Evolutionary conservation across 2,888 invertebrate genomes (phyloP).

Genomic region (Mechanitis messenoides): DNA sequence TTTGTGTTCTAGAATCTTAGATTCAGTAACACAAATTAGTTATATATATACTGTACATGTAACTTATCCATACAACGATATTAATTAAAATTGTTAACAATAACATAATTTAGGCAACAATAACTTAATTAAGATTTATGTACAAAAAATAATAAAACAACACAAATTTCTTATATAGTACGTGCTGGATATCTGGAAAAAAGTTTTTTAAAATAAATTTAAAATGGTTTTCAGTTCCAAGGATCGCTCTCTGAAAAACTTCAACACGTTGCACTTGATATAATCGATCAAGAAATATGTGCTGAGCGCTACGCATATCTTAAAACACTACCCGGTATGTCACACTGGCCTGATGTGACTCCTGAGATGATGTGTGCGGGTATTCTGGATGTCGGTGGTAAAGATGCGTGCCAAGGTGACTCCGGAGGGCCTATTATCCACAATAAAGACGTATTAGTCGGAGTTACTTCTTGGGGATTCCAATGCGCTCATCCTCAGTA

Average conservation of each 20-base stretch:
- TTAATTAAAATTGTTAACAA: too few species aligned
- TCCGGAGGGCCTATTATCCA: slow-evolving; percentile 49
- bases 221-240: slow-evolving; percentile 21
- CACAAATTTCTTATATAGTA: too few species aligned
- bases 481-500: slow-evolving; percentile 60
- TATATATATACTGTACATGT: too few species aligned
- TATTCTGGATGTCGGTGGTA: slow-evolving; percentile 42
- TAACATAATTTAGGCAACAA: too few species aligned
- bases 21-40: too few species aligned
- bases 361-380: slow-evolving; percentile 51
- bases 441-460: slow-evolving; percentile 41
- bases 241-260: slow-evolving; percentile 27
- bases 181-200: too few species aligned
- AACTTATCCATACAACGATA: too few species aligned
- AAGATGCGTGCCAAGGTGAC: slow-evolving; percentile 47
- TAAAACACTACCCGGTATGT: slow-evolving; percentile 11
- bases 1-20: not conserved
- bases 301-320: slow-evolving; percentile 38
- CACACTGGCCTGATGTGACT: slow-evolving; percentile 31
- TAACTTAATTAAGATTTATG: too few species aligned
- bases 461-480: slow-evolving; percentile 69
- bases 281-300: slow-evolving; percentile 41
- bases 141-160: too few species aligned
- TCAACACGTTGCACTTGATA: slow-evolving; percentile 38
- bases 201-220: too few species aligned